Base-by-base conservation (phyloP, 2,113 vertebrate species). In the Erpornis zantholeuca region DNA sequence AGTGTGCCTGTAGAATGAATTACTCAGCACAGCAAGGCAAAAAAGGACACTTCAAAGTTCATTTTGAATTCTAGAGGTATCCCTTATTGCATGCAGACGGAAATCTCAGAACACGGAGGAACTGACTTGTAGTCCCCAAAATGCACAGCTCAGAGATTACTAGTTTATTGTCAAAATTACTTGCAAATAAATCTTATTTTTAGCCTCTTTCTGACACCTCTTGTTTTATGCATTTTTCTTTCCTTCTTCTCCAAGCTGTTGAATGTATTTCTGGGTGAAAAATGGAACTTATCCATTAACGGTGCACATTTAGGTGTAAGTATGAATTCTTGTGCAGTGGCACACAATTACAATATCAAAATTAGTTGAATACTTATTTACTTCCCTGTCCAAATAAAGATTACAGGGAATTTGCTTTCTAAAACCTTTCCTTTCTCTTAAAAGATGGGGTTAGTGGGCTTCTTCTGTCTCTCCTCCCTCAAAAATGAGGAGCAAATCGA, bases 101-200 rank as follows among this genome's bases (percentile, higher is more conserved):
- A 88, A 70, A 21, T 71, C 82, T 93, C 22, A 1, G 79, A 92
- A 85, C 47, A 45, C 2, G 6, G 80, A 90, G 69, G 90, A 92
- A 81, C 72, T 52, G 38, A 69, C 19, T 3, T n/a, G 45, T 85
- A n/a, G 60, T 93, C 49, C n/a, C 69, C 40, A 45, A 56, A 94
- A 88, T 70, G 60, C 47, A 82, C 85, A 92, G 28, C 61, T 94
- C 69, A 15, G 68, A 96, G 53, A 65, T 68, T 68, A 90, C 35
- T 53, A 42, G 76, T 92, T 92, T 92, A 75, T 71, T 95, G 92
- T 94, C 79, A 88, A 86, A 93, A 90, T 68, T 2, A 92, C 92
- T 94, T 96, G 72, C 86, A 88, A 97, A 96, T 97, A 96, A 96
- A 97, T 90, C 25, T 84, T 94, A 79, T 97, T 96, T 97, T 94